phyloP scores from a whole-genome alignment of 2,113 vertebrate species.

The Hippocampus barbouri region DNA sequence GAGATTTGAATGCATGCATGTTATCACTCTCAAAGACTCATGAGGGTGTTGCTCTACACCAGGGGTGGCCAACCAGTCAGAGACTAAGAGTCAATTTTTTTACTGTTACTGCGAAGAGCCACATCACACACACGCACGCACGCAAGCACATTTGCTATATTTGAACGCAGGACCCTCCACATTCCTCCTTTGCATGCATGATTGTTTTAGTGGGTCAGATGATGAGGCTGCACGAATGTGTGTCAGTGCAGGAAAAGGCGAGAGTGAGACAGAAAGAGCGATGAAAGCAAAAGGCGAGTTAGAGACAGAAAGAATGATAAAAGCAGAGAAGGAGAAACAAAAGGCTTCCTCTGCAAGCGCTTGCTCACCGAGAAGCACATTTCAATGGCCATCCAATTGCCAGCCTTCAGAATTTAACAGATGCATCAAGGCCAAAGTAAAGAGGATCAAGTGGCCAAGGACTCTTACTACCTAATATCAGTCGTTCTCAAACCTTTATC shows the following conservation, averaged over 20 bases:
- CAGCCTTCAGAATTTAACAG: neutral
- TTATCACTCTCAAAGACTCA: conserved; percentile 41
- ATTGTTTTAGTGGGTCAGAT: conserved; percentile 68
- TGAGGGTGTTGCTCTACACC: conserved; percentile 34
- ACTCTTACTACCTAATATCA: no score
- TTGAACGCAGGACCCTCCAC: conserved; percentile 44
- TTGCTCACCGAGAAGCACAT: conserved; percentile 10
- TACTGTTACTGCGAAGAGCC: no score
- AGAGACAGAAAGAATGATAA: neutral
- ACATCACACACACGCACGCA: neutral
- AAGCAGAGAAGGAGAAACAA: conserved; percentile 9
- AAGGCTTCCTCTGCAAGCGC: conserved; percentile 11
- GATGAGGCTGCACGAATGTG: conserved; percentile 44
- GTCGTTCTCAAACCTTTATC: no score
- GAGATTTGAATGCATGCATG: conserved; percentile 49
- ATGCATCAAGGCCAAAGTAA: neutral
- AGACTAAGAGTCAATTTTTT: no score
- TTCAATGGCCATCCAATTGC: conserved; percentile 17
- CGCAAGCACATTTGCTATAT: conserved; percentile 29
- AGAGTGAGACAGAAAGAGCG: neutral
- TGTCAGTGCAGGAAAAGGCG: conserved; percentile 50
- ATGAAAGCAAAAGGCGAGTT: conserved; percentile 17
- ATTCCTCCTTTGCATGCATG: conserved; percentile 57
- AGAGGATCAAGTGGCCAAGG: neutral
- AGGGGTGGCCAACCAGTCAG: neutral